Conservation (phyloP, 2,113 vertebrate genomes). For the Uropsilus gracilis region DNA sequence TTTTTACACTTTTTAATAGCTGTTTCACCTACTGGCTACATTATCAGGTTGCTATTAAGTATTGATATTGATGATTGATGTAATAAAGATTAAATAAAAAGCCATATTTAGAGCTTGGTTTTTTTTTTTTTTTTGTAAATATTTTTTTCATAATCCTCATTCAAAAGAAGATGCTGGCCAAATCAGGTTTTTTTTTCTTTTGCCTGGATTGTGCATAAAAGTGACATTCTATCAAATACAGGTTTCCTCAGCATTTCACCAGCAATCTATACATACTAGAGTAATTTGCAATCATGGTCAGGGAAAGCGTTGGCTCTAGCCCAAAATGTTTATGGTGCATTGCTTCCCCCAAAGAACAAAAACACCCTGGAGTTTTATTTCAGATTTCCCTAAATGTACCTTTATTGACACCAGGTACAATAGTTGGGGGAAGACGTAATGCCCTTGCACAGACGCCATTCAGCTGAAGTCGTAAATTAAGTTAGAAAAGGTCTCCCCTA, state of each 20-base stretch:
- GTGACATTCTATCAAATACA: slow-evolving; percentile 78
- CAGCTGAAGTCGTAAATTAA: slow-evolving; percentile 59
- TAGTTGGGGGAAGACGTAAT: slow-evolving; percentile 27
- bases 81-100: slow-evolving; percentile 84
- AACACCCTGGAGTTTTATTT: slow-evolving; percentile 59
- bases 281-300: slow-evolving; percentile 53
- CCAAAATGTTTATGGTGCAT: slow-evolving; percentile 63
- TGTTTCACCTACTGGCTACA: slow-evolving; percentile 86
- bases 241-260: slow-evolving; percentile 75
- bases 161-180: slow-evolving; percentile 76
- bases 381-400: slow-evolving; percentile 69
- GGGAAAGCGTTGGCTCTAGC: slow-evolving; percentile 63
- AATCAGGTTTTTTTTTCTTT: slow-evolving; percentile 70
- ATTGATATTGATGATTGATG: slow-evolving; percentile 85
- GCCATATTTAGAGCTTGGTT: slow-evolving; percentile 62
- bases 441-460: slow-evolving; percentile 24
- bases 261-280: slow-evolving; percentile 65
- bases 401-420: slow-evolving; percentile 64
- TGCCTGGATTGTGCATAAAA: slow-evolving; percentile 78
- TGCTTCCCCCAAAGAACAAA: slow-evolving; percentile 68
- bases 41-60: slow-evolving; percentile 85
- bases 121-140: slow-evolving; percentile 65
- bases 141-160: slow-evolving; percentile 74
- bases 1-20: slow-evolving; percentile 86
- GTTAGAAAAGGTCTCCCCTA: slow-evolving; percentile 63